Evolutionary conservation across 2,797 vertebrate genomes (phyloP), one percentile per base, ranked within the genome.

Genomic region (Pangasius mekongensis): DNA sequence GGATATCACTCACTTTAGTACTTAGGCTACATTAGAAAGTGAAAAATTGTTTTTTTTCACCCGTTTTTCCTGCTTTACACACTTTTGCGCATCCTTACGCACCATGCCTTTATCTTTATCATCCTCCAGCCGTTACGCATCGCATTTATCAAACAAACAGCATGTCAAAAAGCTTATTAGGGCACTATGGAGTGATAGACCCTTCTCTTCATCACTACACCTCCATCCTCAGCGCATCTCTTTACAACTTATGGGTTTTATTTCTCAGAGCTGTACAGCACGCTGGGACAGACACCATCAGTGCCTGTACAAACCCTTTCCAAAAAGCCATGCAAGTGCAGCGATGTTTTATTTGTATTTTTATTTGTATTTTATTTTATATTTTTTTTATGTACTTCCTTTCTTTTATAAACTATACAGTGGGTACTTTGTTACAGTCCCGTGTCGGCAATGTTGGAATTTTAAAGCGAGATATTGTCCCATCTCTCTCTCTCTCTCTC

Each of bases 401-500:
- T 8, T 33, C 18, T n/a, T 47, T 67, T 52, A 36, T 69, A 24
- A 67, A 67, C 18, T 52, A 1, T 33, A 52, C 0, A 83, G 60
- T 33, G 58, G 36, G 22, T 4, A 11, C 24, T 83, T 18, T 47
- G 24, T n/a, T 5, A 62, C 22, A 20, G 27, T 83, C 7, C 60
- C 13, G 18, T 13, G 49, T 67, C 3, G 43, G 18, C 18, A 67
- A 43, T 67, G 39, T 8, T 43, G 36, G 60, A 49, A 43, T 30
- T 27, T 84, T 84, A 52, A 47, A 64, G 39, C 36, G 5, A 67
- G 82, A 84, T 84, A 24, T 5, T 43, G 33, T 62, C 80, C 56
- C 56, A 62, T 62, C 60, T 49, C 60, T 83, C 39, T 66, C 58
- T 64, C 33, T 81, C 54, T 81, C 30, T 60, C 54, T 60, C 78